Evolutionary conservation across 1,140 invertebrate species (phyloP), one percentile per base, ranked within the genome.

Genomic region (Drosophila sucinea): DNA sequence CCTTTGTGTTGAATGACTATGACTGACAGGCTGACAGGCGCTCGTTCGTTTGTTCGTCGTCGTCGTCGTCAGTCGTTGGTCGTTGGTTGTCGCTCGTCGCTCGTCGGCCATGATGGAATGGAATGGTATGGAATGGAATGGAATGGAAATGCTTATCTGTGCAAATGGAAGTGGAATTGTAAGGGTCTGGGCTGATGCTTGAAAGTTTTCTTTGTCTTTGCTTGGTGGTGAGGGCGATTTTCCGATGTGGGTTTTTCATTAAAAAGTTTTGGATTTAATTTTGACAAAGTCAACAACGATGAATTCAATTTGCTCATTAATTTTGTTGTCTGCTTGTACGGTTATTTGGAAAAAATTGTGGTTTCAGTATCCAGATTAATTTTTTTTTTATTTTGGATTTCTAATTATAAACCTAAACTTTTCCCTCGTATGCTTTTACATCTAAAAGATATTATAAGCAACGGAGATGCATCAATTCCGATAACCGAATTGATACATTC

Each of bases 71-170:
- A 38, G 35, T 38, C 35, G 35, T 11, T 38, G 35, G 35, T 38
- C 35, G 10, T 38, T 38, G 8, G n/a, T n/a, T n/a, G n/a, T 57
- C 64, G 68, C 35, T 78, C 56, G 66, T 76, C 47, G 40, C 40
- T 70, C 57, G 82, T 87, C 81, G 82, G 82, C 82, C 82, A 86
- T 86, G 82, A 87, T 86, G 82, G 83, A 86, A 86, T 76, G 56
- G 32, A 58, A 58, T 75, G 72, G 64, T 17, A 17, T 17, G 17
- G 17, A 17, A 87, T 86, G 82, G 83, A 86, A 86, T 76, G 56
- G 32, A 58, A 58, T 75, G 72, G 64, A 78, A 75, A 55, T 66
- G 68, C 47, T 62, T 54, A 35, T 60, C 44, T 65, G 73, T 56
- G 27, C 4, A 40, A 70, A 17, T 65, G 35, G 11, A 33, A 38